Conservation (phyloP, 1,140 invertebrate genomes). For the Drosophila guanche region DNA sequence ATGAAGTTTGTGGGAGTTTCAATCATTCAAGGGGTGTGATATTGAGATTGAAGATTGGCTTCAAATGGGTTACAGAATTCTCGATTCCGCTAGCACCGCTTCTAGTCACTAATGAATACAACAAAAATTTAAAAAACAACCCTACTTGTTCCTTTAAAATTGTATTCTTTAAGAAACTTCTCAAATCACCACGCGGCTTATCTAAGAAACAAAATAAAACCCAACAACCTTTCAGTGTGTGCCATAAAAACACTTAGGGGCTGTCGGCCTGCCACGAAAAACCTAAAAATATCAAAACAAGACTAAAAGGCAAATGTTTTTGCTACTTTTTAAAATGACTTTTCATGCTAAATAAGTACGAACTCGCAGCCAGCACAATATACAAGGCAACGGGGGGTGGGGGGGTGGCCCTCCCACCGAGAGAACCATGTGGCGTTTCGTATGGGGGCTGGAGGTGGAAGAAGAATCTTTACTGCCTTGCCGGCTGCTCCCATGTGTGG, state of each 20-base stretch:
- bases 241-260: slow-evolving; percentile 67
- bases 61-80: no score
- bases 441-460: not conserved
- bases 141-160: slow-evolving; percentile 12
- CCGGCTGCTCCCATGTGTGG: slow-evolving; percentile 38
- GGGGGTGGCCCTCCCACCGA: no score
- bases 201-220: not conserved
- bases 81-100: no score
- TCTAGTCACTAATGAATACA: no score
- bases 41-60: no score
- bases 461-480: slow-evolving; percentile 25
- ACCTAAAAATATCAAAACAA: slow-evolving; percentile 57
- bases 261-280: slow-evolving; percentile 12
- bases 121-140: no score
- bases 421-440: no score
- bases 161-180: slow-evolving; percentile 9
- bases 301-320: slow-evolving; percentile 33
- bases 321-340: slow-evolving; percentile 74
- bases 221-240: slow-evolving; percentile 11
- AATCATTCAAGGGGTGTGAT: no score
- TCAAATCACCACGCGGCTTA: not conserved
- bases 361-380: slow-evolving; percentile 41
- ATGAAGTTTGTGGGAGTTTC: not conserved
- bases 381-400: slow-evolving; percentile 9
- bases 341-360: slow-evolving; percentile 80